Evolutionary conservation across 2,797 vertebrate species (phyloP).

Genomic region (Takifugu rubripes): DNA sequence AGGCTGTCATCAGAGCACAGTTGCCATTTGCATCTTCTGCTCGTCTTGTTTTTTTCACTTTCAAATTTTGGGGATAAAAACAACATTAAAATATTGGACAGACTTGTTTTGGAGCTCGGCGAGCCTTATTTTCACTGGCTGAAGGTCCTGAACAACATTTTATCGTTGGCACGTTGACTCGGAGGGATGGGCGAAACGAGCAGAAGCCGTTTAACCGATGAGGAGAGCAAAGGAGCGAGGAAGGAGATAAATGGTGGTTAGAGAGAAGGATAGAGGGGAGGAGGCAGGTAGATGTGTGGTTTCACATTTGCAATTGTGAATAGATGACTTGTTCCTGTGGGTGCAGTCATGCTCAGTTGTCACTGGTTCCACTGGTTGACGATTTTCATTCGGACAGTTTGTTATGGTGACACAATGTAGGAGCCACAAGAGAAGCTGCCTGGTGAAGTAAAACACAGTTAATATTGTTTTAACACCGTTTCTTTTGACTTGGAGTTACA

Average conservation of each 20-base stretch:
- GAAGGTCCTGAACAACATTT: constrained; percentile 4
- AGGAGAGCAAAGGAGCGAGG: constrained; percentile 19
- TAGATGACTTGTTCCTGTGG: constrained; percentile 19
- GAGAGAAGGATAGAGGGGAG: constrained; percentile 3
- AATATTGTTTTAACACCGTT: no score
- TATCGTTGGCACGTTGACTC: constrained; percentile 45
- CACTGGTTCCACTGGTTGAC: constrained; percentile 46
- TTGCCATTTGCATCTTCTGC: constrained; percentile 21
- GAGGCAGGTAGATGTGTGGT: constrained; percentile 17
- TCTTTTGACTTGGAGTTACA: no score
- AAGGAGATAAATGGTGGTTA: constrained; percentile 30
- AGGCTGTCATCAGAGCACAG: constrained; percentile 11
- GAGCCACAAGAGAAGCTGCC: no score
- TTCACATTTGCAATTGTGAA: constrained; percentile 56
- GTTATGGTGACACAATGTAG: constrained; percentile 28
- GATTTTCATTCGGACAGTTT: constrained; percentile 61
- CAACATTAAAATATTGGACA: no score
- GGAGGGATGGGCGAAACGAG: constrained; percentile 47
- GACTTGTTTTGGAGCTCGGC: no score
- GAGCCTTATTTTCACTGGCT: no score
- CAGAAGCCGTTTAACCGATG: constrained; percentile 32
- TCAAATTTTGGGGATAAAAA: not conserved
- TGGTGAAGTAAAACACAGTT: no score
- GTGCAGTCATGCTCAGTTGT: constrained; percentile 28
- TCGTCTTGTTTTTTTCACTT: constrained; percentile 15